Evolutionary conservation across 1,140 invertebrate genomes (phyloP).

Genomic region (Drusus annulatus): DNA sequence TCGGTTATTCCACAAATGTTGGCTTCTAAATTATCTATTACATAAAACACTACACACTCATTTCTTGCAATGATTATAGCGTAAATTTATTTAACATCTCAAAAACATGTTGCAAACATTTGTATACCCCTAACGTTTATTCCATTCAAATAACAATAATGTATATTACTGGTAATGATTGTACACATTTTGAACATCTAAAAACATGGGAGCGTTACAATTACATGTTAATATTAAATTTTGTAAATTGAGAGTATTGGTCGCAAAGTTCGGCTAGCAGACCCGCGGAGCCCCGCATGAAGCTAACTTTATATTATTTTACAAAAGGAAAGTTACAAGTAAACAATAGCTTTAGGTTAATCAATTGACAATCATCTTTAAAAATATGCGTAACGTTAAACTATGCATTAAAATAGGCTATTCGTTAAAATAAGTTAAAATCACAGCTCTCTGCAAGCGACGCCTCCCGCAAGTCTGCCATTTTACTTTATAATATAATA

Average conservation of each 20-base stretch:
- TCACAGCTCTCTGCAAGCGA: constrained; percentile 52
- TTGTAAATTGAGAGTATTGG: constrained; percentile 57
- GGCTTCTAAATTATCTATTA: constrained; percentile 35
- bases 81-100: constrained; percentile 50
- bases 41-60: constrained; percentile 58
- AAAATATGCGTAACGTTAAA: constrained; percentile 24
- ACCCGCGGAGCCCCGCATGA: constrained; percentile 44
- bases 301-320: constrained; percentile 36
- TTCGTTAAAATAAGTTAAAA: constrained; percentile 52
- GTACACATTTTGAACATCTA: constrained; percentile 59
- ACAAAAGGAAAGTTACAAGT: not conserved
- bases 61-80: constrained; percentile 45
- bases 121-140: constrained; percentile 51
- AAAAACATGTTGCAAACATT: constrained; percentile 53
- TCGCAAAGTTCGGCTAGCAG: constrained; percentile 51
- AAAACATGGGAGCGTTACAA: constrained; percentile 51
- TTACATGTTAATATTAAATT: constrained; percentile 51
- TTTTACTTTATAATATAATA: constrained; percentile 30
- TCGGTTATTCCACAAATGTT: constrained; percentile 8
- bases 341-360: constrained; percentile 41
- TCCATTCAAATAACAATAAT: constrained; percentile 55
- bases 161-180: constrained; percentile 59
- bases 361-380: constrained; percentile 44
- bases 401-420: constrained; percentile 42
- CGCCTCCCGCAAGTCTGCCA: constrained; percentile 42